Evolutionary conservation across 2,113 vertebrate genomes (phyloP).

Genomic region (Leucosticte australis): DNA sequence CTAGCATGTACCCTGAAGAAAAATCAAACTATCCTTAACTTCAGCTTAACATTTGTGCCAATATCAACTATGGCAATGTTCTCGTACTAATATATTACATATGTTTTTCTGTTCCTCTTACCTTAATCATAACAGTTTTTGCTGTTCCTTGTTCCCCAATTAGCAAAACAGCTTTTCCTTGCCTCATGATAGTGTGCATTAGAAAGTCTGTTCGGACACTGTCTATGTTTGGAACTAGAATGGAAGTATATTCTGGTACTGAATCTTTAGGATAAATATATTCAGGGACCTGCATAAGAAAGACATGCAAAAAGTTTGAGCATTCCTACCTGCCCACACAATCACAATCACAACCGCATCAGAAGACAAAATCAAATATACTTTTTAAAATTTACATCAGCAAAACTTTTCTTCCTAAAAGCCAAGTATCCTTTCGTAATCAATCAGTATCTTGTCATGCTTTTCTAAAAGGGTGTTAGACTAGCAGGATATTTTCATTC

Average conservation of each 20-base stretch:
- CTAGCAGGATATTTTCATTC: background rate
- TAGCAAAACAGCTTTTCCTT: constrained; percentile 82
- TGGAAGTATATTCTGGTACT: constrained; percentile 80
- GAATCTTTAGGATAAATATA: constrained; percentile 81
- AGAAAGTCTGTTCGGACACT: constrained; percentile 82
- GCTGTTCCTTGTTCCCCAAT: constrained; percentile 86
- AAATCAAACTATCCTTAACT: background rate
- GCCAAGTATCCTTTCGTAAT: background rate
- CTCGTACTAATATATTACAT: background rate
- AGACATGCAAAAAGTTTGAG: background rate
- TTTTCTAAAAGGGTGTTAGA: background rate
- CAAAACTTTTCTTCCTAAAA: background rate
- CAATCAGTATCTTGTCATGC: background rate
- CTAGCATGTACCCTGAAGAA: background rate
- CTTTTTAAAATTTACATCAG: background rate
- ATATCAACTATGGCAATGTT: background rate
- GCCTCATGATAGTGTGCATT: constrained; percentile 78
- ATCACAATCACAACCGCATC: background rate
- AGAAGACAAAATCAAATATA: background rate
- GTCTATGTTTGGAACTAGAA: constrained; percentile 86
- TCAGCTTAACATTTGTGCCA: background rate
- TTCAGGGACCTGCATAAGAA: constrained; percentile 76
- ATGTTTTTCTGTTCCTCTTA: constrained; percentile 27
- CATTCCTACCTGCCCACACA: background rate
- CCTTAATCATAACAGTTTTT: constrained; percentile 87